A percentile compares a stretch with the other conserved stretches of the same genome.
Conservation (phyloP, 2,113 vertebrate species). For the Etheostoma cragini region DNA sequence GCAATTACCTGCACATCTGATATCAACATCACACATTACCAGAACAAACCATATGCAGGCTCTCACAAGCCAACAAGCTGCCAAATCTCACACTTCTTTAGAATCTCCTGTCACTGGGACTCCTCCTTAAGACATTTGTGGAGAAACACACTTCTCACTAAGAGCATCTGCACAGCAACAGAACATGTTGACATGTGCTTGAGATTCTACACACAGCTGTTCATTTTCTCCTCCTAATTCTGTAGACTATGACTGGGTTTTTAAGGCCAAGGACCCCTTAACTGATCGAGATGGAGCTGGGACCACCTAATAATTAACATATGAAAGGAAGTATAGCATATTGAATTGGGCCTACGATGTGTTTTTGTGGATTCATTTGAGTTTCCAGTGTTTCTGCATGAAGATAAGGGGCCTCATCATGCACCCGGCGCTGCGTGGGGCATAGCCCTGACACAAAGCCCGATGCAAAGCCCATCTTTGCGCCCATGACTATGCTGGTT, state of each 20-base stretch:
- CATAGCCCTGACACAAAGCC: no score
- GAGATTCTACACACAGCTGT: neutral
- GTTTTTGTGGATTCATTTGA: neutral
- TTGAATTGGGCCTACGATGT: neutral
- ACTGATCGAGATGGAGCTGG: no score
- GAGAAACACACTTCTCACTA: neutral
- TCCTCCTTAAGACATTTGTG: neutral
- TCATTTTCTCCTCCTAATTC: neutral
- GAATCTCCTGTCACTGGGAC: neutral
- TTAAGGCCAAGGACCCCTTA: no score
- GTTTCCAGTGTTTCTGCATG: neutral
- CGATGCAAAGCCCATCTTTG: no score
- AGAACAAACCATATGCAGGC: slow-evolving; percentile 5
- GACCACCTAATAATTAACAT: no score
- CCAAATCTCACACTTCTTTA: neutral
- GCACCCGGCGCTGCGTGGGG: no score
- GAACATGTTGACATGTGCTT: neutral
- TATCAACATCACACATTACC: slow-evolving; percentile 8
- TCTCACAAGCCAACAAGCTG: slow-evolving; percentile 12
- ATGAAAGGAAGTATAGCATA: no score
- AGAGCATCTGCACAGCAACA: slow-evolving; percentile 8
- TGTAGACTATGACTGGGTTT: neutral
- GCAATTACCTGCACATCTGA: slow-evolving; percentile 49
- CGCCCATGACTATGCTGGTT: no score
- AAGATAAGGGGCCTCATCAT: no score